Base-by-base conservation (phyloP, 2,113 vertebrate species). In the Zosterops hypoxanthus region DNA sequence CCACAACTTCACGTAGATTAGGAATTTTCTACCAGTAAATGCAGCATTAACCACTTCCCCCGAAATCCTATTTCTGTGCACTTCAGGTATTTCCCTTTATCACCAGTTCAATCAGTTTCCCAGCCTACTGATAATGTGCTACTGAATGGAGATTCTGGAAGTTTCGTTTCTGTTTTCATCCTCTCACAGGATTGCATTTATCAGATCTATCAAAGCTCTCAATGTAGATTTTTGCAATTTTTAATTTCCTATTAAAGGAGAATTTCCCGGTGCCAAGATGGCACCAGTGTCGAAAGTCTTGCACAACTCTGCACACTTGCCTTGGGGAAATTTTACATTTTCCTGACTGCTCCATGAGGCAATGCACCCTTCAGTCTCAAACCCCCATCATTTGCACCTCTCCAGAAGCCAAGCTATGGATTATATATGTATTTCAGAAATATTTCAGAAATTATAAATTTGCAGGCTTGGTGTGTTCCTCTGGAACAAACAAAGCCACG, bases 1-100 rank as follows among this genome's bases (percentile, higher is more conserved):
- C 69, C 66, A 90, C 85, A 90, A 33, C 70, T 90, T 46, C 63
- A 53, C 1, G 49, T 5, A 68, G 39, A 63, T 52, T 2, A 82
- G 82, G 69, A 84, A 66, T 92, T 73, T 81, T 86, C 39, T 91
- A 39, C 80, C 86, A 81, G 68, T 86, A 94, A 96, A 88, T 16
- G 72, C 0, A 77, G 46, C 24, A 73, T 71, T 47, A 88, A 77
- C 33, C 46, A 46, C 36, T 81, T 94, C 33, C 80, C 68, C 83
- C 2, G 3, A 91, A 88, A 61, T 70, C 72, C 16, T 23, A 8
- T 29, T 61, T 57, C 86, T 59, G 34, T 46, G 44, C 42, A 73
- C 42, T 66, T 57, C 41, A 95, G 76, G 64, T 78, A 89, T 82
- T 92, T 94, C 89, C 93, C 84, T 91, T 85, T 82, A 94, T 66